These are phyloP conservation scores for Haemorhous mexicanus DNA, from an alignment of 2,113 vertebrate species.

Conservation along the genomic window DNA sequence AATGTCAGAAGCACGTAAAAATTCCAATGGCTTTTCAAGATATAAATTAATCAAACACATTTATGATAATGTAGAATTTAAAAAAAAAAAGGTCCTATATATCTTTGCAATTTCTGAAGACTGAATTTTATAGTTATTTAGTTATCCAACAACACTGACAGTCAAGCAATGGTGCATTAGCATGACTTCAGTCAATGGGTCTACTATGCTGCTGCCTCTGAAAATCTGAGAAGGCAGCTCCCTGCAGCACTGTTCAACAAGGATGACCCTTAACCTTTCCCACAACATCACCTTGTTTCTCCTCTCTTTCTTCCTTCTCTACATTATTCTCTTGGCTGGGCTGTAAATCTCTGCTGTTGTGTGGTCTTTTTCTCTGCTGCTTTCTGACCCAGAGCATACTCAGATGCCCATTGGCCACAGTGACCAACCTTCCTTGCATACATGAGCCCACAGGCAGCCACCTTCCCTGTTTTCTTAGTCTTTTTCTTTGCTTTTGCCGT, in stretches of 20 bases:
- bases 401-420: neutral
- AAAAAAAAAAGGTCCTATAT: neutral
- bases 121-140: neutral
- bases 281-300: neutral
- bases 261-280: neutral
- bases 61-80: neutral
- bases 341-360: neutral
- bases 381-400: neutral
- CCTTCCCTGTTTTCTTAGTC: neutral
- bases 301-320: neutral
- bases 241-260: accelerated
- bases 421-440: neutral
- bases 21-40: neutral
- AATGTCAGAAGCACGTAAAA: constrained; percentile 9
- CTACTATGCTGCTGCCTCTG: neutral
- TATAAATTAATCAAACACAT: constrained; percentile 1
- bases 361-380: neutral
- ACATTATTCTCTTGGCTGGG: neutral
- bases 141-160: neutral
- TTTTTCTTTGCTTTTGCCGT: neutral
- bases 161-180: neutral
- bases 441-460: neutral
- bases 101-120: neutral
- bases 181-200: neutral
- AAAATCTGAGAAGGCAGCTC: neutral